Percentiles rank a stretch among this genome's conserved stretches.
Conservation (phyloP, 2,113 vertebrate species). For the Gobius niger region DNA sequence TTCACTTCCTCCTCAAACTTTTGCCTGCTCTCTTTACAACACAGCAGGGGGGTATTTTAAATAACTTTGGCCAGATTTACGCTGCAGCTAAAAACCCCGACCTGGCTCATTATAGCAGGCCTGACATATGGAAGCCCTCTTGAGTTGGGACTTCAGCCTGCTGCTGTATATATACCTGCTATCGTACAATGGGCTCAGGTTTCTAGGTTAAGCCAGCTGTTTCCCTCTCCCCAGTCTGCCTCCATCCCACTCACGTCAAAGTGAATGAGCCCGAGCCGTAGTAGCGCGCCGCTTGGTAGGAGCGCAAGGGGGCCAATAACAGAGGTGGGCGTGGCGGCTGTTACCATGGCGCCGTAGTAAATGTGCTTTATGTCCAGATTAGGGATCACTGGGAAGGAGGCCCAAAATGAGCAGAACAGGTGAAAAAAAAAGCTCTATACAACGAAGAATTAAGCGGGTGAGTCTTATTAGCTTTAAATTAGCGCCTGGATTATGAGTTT, state of each 20-base stretch:
- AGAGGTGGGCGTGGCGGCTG: conserved; percentile 46
- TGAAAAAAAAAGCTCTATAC: conserved; percentile 10
- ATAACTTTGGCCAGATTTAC: conserved; percentile 27
- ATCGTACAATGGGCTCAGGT: conserved; percentile 13
- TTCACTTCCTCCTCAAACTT: conserved; percentile 25
- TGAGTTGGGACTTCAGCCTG: conserved; percentile 13
- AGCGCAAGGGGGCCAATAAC: conserved; percentile 32
- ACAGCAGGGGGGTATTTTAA: conserved; percentile 24
- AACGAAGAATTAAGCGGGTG: too few species aligned
- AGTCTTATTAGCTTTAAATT: too few species aligned
- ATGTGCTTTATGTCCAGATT: conserved; percentile 24
- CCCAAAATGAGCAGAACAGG: conserved; percentile 21
- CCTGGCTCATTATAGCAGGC: conserved; percentile 41
- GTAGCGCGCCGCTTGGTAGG: conserved; percentile 42
- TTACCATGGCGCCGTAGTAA: conserved; percentile 44
- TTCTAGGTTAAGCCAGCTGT: conserved; percentile 44
- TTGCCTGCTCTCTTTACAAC: conserved; percentile 25
- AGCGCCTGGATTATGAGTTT: too few species aligned
- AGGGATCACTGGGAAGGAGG: conserved; percentile 32
- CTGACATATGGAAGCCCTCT: conserved; percentile 28
- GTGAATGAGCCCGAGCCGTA: conserved; percentile 32
- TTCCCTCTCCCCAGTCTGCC: conserved; percentile 33
- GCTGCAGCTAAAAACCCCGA: conserved; percentile 29
- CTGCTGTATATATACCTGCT: conserved; percentile 10
- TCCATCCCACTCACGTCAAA: conserved; percentile 57